Base-by-base conservation (phyloP, 1,140 invertebrate genomes). In the Trichonephila clavata region DNA sequence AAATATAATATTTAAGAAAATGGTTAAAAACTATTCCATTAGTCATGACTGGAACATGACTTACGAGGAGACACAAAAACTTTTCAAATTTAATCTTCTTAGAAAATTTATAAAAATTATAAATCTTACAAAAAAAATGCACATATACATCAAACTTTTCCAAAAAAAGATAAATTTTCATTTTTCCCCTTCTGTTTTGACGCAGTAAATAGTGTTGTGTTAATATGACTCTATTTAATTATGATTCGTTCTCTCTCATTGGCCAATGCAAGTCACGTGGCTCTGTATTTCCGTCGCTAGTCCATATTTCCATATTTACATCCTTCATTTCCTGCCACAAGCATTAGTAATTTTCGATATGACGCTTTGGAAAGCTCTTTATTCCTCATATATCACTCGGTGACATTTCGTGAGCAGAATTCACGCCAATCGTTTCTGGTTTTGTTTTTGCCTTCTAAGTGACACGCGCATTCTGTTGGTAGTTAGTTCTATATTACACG, bases 341-440 rank as follows among this genome's bases (percentile, higher is more conserved):
- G 18, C n/a, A 68, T 32, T 77, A 77, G 27, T 77, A 32, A 77
- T 32, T 77, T 10, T 39, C 14, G 71, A 27, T 32, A 16, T 0
- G 71, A 18, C 71, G 16, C 14, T 77, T 27, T 77, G 16, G 71
- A 77, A 77, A 77, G 71, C 71, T 77, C 71, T 77, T 77, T 77
- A 77, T 32, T 77, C 32, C 71, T 32, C 71, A 77, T 77, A 39
- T 39, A 77, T 77, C 71, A 77, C 32, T 32, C 71, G 71, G 14
- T 32, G 71, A 77, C 71, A 20, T 39, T 27, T 77, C 71, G 71
- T 77, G 71, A 77, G 71, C 14, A 7, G 68, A 77, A 77, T 77
- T 77, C 68, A 16, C 68, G 71, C 71, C 14, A 32, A 77, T 18
- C 18, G 32, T 18, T 77, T 77, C 18, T 77, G 27, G 14, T 20